Conservation (phyloP, 2,888 invertebrate species). For the Pristionchus maxplancki region DNA sequence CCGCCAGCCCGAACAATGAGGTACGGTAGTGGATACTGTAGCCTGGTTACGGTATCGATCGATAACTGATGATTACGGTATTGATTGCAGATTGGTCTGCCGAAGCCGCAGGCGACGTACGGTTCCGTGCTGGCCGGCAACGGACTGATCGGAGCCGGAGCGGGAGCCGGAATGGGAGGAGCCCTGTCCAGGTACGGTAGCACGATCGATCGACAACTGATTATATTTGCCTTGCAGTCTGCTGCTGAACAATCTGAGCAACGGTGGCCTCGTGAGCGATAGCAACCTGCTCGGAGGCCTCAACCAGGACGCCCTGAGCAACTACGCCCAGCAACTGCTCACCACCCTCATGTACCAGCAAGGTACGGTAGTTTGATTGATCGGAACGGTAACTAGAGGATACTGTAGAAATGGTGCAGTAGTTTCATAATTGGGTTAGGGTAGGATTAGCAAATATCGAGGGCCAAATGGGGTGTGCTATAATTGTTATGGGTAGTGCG, state of each 20-base stretch:
- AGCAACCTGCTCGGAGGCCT: conserved; percentile 24
- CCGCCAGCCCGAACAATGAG: conserved; percentile 33
- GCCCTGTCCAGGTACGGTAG: conserved; percentile 11
- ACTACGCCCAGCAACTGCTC: conserved; percentile 56
- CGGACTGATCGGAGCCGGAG: background rate
- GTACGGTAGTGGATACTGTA: conserved; percentile 52
- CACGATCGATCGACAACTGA: background rate
- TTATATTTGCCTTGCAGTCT: background rate
- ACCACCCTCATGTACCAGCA: conserved; percentile 61
- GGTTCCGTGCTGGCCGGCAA: conserved; percentile 35
- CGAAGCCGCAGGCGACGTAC: conserved; percentile 61
- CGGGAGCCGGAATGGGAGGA: background rate
- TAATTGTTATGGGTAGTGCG: too few species aligned
- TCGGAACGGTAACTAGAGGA: background rate
- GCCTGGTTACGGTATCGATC: conserved; percentile 56
- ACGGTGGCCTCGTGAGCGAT: conserved; percentile 51
- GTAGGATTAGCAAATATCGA: background rate
- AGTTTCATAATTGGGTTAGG: background rate
- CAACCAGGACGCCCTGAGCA: conserved; percentile 44
- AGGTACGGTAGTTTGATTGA: conserved; percentile 52
- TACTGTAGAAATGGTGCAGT: too few species aligned
- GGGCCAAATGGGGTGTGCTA: background rate
- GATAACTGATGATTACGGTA: conserved; percentile 36
- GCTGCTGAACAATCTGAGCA: background rate
- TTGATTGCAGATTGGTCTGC: conserved; percentile 55